Base-by-base conservation (phyloP, 2,797 vertebrate genomes). In the Hipposideros larvatus region DNA sequence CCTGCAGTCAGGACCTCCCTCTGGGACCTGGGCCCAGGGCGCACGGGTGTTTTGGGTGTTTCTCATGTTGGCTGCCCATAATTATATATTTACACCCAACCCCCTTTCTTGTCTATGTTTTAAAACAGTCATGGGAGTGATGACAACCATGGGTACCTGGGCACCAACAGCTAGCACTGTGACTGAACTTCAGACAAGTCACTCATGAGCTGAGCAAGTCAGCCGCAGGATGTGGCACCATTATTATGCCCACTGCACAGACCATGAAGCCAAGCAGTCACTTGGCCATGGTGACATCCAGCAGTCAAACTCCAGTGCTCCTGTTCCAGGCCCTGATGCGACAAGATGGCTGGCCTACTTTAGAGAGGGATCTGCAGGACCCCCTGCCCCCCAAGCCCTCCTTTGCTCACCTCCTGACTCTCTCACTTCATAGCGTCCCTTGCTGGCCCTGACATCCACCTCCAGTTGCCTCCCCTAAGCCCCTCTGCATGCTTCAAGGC, bases 111-210 rank as follows among this genome's bases (percentile, higher is more conserved):
- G 43, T 48, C n/a, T 48, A 7, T n/a, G 75, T 94, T 34, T 85
- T 41, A 21, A 37, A 91, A 85, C 0, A 2, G 37, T 41, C 51
- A 90, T 0, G 0, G 43, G 34, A n/a, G 31, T 0, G 0, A 37
- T 53, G 53, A 75, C 24, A 21, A n/a, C 61, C 51, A 21, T 16
- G 14, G 90, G 55, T 7, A 41, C 41, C 10, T 21, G 18, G 90
- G 46, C 16, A 41, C 41, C 2, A 2, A n/a, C 87, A 66, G 75
- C 10, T 4, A 7, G 86, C 6, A 15, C 16, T 7, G 5, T 3
- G 2, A 41, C 53, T 37, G 55, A 13, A 18, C 14, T 2, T 68
- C 74, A 53, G 43, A n/a, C 0, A 11, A 28, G 11, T 24, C 41
- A 53, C 51, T 24, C 2, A 1, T 31, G 31, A 78, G 18, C 34